A percentile compares a stretch with the other conserved stretches of the same genome.
Conservation (phyloP, 2,113 vertebrate genomes). For the Noctilio leporinus region DNA sequence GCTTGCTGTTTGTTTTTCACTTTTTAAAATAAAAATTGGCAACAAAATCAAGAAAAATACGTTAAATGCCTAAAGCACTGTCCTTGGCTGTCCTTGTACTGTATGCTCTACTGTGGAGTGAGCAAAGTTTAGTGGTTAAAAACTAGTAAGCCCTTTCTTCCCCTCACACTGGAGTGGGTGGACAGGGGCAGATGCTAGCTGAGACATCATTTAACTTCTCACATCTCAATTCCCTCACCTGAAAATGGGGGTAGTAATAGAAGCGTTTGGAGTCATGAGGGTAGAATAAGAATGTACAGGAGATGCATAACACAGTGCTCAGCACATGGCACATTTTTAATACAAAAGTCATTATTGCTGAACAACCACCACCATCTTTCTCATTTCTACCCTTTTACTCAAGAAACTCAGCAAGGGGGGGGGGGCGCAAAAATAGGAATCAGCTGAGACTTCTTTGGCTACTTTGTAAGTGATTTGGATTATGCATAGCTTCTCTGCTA, state of each 20-base stretch:
- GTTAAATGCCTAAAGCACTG: background rate
- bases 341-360: background rate
- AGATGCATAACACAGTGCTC: fast-evolving
- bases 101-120: background rate
- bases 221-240: background rate
- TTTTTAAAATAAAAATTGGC: background rate
- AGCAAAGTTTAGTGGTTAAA: background rate
- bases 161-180: background rate
- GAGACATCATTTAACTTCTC: background rate
- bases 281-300: no score
- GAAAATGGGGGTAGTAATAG: no score
- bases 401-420: background rate
- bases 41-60: background rate
- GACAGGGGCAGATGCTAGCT: background rate
- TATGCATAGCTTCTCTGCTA: background rate
- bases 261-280: background rate
- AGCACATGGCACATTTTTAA: background rate
- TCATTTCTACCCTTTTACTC: background rate
- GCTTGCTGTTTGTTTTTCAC: background rate
- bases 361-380: background rate
- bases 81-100: background rate
- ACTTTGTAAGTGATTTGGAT: background rate
- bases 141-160: background rate
- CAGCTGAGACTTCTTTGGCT: background rate
- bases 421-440: background rate